Evolutionary conservation across 2,888 invertebrate genomes (phyloP), one percentile per base, ranked within the genome.

Genomic region (Drosophila suboccidentalis): DNA sequence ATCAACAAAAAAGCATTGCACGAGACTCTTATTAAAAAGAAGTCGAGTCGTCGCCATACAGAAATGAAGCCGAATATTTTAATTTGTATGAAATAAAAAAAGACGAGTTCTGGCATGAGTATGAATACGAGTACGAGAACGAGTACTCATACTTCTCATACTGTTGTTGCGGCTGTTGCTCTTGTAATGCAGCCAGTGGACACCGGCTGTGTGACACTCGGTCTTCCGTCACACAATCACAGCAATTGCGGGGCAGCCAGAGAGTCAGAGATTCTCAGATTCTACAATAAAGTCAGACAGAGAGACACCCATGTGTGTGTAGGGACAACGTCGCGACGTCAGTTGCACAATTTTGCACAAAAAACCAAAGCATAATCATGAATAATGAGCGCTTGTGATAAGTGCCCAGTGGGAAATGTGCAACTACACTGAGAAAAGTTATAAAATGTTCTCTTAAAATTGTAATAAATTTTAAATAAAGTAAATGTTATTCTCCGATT

Each of bases 301-400:
- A 69, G 38, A 38, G 55, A 58, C 58, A 46, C 69, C 59, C 69
- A 60, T 65, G 63, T 66, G 63, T 66, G 58, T 71, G 65, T 50
- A n/a, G 53, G 62, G 55, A 71, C 71, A 67, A 47, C 50, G 71
- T 44, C 69, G 61, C 65, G 75, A 71, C 79, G 82, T 66, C 80
- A 82, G 84, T 90, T 89, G 90, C 90, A 90, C 91, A 91, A 90
- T 90, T 91, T 91, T 80, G 89, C 91, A 90, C 87, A 88, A 72
- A 80, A 88, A 75, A 53, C 71, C 85, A 87, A 90, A 89, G 82
- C 91, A 91, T 91, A 91, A 91, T 91, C 85, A 90, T 81, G 87
- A 90, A 91, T 91, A 91, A 91, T 91, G 91, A 91, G 90, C 82
- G 82, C 64, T 89, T 78, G 78, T 80, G 86, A 80, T 80, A 86